Evolutionary conservation across 2,113 vertebrate genomes (phyloP), one percentile per base, ranked within the genome.

Genomic region (Gobius niger): DNA sequence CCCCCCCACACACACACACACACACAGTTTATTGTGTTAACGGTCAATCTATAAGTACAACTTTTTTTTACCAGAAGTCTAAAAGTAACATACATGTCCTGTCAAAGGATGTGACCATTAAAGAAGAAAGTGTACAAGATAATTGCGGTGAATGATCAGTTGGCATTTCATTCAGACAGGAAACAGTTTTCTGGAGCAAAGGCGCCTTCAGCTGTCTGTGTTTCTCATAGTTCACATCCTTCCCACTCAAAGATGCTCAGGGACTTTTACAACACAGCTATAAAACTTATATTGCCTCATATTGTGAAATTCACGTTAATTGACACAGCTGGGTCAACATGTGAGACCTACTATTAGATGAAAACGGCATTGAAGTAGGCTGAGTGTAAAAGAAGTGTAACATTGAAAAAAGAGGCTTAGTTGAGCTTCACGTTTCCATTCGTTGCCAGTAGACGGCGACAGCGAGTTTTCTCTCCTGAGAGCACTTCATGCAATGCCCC

Each of bases 221-320:
- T 76, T 65, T 75, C 4, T 60, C 40, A 44, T 72, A 74, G 46
- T 70, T 77, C 64, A 80, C 15, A 78, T 90, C 88, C 88, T 90
- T 91, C 85, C 87, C 74, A 34, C 24, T 4, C 24, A 34, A 0
- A 34, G 1, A 34, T 3, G 24, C 24, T 34, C 24, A 3, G 5
- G 3, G 24, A 34, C 2, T 34, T 34, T 34, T 34, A 34, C 24
- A 34, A 34, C 3, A 34, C 24, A 34, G 24, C 24, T 4, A 34
- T 34, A 2, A 34, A 34, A 4, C 24, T 34, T 34, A 34, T 34
- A 34, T 1, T 24, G 3, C 24, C 1, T 24, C 24, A 24, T 24
- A 24, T 1, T 24, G 24, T 24, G 24, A 34, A 34, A 4, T 34
- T 34, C 24, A 34, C 3, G 24, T 4, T 34, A 34, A 34, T 34